Base-by-base conservation (phyloP, 2,888 invertebrate genomes). In the Biston betularia region DNA sequence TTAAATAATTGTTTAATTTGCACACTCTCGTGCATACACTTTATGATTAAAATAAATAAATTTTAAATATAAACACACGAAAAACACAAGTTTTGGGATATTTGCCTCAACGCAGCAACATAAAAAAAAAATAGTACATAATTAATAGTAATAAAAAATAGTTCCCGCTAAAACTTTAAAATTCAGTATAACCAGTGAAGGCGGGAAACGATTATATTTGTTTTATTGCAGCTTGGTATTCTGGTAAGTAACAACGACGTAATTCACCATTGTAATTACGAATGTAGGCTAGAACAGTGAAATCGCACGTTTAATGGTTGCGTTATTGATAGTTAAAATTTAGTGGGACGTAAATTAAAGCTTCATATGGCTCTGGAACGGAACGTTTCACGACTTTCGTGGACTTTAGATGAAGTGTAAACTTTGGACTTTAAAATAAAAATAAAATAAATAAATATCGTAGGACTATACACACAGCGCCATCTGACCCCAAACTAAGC, bases 81-180 rank as follows among this genome's bases (percentile, higher is more conserved):
- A 24, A 24, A 24, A 24, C 24, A 2, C 24, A 24, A 24, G 24
- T 24, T 24, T 24, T 24, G 3, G 1, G 24, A 24, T 24, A n/a
- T n/a, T n/a, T n/a, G n/a, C n/a, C n/a, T n/a, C n/a, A n/a, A n/a
- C n/a, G n/a, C n/a, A n/a, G n/a, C n/a, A n/a, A n/a, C n/a, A n/a
- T n/a, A n/a, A n/a, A n/a, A n/a, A n/a, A n/a, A n/a, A n/a, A n/a
- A n/a, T n/a, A n/a, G n/a, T n/a, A n/a, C n/a, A n/a, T n/a, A n/a
- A n/a, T n/a, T n/a, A n/a, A n/a, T n/a, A n/a, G n/a, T n/a, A n/a
- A n/a, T n/a, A n/a, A n/a, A n/a, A n/a, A n/a, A n/a, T n/a, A n/a
- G 24, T 24, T 24, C 1, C 83, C 82, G 84, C 85, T 85, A 57
- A 38, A 38, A 52, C 60, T 24, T 79, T 76, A 72, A 62, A 71